Evolutionary conservation across 2,797 vertebrate species (phyloP), one percentile per base, ranked within the genome.

Genomic region (Semotilus atromaculatus): DNA sequence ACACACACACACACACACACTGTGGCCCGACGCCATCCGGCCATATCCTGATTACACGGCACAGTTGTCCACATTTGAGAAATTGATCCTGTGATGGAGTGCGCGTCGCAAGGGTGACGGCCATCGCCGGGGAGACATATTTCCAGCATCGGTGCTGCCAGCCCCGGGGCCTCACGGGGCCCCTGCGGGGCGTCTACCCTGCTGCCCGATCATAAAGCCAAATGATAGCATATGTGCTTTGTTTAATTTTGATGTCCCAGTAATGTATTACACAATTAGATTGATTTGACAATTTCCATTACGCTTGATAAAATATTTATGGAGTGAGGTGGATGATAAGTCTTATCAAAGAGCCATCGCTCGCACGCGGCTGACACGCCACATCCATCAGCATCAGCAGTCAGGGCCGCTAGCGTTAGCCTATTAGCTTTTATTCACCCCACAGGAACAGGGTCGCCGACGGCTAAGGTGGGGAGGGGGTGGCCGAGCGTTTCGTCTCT

Each of bases 281-380:
- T 97, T 99, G 97, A 99, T 99, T 99, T 99, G 98, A 99, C 98
- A 99, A 99, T 98, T 99, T 99, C 97, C 97, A 99, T 99, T 99
- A 99, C 96, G 97, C 97, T 98, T 99, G 97, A 99, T 99, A 97
- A 99, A 99, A 99, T 99, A 99, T 99, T 99, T 99, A 99, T 98
- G 96, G 96, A 97, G 97, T 96, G 97, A 96, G 94, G 96, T 96
- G 97, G 97, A 98, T 97, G 97, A 97, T 97, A 96, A 98, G 96
- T 97, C 96, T 98, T 98, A 98, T 98, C 97, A 97, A 97, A 97
- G 96, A 96, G 95, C 93, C 95, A 96, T 97, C 97, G 96, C 95
- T 97, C 95, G 96, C 95, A 94, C 96, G 96, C 95, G 96, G 97
- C 96, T 97, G 96, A 97, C 96, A 97, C 95, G 95, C 96, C 95